phyloP scores from a whole-genome alignment of 2,113 vertebrate species.

The Melanostigma gelatinosum region DNA sequence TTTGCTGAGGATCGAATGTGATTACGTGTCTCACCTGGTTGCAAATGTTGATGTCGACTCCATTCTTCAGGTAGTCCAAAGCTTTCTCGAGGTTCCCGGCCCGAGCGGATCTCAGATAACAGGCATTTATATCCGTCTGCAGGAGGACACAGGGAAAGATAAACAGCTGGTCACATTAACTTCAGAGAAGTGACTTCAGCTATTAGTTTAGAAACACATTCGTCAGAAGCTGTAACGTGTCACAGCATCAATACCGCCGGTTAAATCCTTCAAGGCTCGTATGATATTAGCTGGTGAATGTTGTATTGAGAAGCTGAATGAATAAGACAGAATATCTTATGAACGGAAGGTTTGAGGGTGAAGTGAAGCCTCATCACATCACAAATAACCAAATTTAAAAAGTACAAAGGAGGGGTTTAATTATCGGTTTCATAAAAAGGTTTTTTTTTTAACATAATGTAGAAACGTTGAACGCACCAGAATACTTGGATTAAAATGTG shows the following conservation, averaged over 20 bases:
- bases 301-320: constrained; percentile 1
- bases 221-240: constrained; percentile 12
- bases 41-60: constrained; percentile 98
- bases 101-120: constrained; percentile 94
- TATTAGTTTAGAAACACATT: neutral
- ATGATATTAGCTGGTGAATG: constrained; percentile 22
- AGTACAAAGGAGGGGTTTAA: constrained; percentile 12
- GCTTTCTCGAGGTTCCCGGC: constrained; percentile 97
- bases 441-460: neutral
- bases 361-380: neutral
- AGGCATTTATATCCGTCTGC: constrained; percentile 96
- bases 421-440: constrained; percentile 12
- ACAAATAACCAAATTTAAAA: constrained; percentile 15
- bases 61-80: constrained; percentile 96
- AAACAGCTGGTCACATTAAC: neutral
- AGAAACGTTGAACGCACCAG: neutral
- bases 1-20: neutral
- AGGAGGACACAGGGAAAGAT: constrained; percentile 17
- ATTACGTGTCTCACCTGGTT: constrained; percentile 87
- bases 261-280: constrained; percentile 30
- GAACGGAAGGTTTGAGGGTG: neutral
- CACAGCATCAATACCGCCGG: constrained; percentile 12
- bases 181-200: neutral
- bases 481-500: neutral
- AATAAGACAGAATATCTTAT: neutral